Conservation (phyloP, 2,888 invertebrate species). For the Rhyacophila evoluta region DNA sequence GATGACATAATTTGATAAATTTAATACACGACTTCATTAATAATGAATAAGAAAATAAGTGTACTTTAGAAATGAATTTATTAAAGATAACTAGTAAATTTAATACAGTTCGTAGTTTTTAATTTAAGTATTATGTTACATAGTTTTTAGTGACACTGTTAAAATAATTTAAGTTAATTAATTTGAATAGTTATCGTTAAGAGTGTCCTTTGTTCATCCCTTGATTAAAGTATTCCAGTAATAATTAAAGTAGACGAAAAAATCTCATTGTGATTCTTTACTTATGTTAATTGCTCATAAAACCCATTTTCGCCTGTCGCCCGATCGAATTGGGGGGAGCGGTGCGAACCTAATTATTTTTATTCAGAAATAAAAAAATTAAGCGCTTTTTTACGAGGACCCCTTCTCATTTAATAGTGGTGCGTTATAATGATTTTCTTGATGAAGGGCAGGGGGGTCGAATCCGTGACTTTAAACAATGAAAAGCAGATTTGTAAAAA, state of each 20-base stretch:
- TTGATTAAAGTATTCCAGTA: background rate
- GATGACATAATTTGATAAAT: no score
- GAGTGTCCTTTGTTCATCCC: background rate
- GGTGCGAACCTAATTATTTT: constrained; percentile 36
- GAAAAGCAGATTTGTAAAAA: constrained; percentile 46
- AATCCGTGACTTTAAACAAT: constrained; percentile 54
- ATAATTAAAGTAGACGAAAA: background rate
- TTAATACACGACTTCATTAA: no score
- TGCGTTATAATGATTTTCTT: constrained; percentile 34
- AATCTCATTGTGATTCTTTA: background rate
- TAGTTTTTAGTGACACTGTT: no score
- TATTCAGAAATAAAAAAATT: constrained; percentile 37
- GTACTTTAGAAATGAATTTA: no score
- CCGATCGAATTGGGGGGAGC: constrained; percentile 21
- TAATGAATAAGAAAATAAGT: no score
- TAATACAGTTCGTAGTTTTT: no score
- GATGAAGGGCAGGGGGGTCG: constrained; percentile 36
- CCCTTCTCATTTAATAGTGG: constrained; percentile 33
- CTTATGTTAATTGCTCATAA: constrained; percentile 10
- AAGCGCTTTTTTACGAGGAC: constrained; percentile 26
- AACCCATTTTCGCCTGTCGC: constrained; percentile 23
- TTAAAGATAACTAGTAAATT: no score
- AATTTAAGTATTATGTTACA: no score
- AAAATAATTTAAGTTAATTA: no score
- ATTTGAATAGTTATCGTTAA: no score